Base-by-base conservation (phyloP, 2,797 vertebrate species). In the Lepidocolaptes lacrymiger region DNA sequence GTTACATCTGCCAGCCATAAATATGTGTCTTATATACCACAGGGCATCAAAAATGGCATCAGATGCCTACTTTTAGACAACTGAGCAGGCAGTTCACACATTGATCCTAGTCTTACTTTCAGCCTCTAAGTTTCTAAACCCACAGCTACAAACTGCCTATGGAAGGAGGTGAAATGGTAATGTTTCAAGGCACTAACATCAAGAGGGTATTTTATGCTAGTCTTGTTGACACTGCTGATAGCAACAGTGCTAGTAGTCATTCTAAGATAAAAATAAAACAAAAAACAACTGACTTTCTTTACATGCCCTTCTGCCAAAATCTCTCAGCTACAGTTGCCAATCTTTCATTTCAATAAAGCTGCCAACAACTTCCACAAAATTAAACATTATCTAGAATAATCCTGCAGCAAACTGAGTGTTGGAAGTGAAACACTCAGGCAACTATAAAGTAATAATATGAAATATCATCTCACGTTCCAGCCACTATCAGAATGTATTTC, bases 21-120 rank as follows among this genome's bases (percentile, higher is more conserved):
- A 4, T 9, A 15, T 5, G 2, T 23, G 4, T 41, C 24, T 66
- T 36, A 30, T 0, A 4, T 14, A 62, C 26, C 0, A 0, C 0
- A 55, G 32, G 17, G 7, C 44, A 85, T n/a, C 7, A 80, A 49
- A 88, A 77, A 61, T 30, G 12, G 52, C 56, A 85, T 41, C 4
- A 10, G 41, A 51, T 41, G 20, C 21, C 30, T 44, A 15, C 36
- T 71, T 83, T 41, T 56, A 71, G 44, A 64, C 48, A 85, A 55
- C 30, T 11, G 56, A 78, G 61, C 10, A n/a, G 46, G 27, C 28
- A 68, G 34, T 32, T 79, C 22, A 55, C 0, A 3, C 16, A 34
- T 6, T 71, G 39, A 39, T 68, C 15, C 34, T 52, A 59, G 63
- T 46, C 19, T 24, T 56, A 62, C 6, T 78, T 20, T 55, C n/a